Percentiles rank a stretch among this genome's conserved stretches.
These are phyloP conservation scores for Hyperoplus lanceolatus DNA, from an alignment of 2,797 vertebrate genomes.

Conservation along the genomic window DNA sequence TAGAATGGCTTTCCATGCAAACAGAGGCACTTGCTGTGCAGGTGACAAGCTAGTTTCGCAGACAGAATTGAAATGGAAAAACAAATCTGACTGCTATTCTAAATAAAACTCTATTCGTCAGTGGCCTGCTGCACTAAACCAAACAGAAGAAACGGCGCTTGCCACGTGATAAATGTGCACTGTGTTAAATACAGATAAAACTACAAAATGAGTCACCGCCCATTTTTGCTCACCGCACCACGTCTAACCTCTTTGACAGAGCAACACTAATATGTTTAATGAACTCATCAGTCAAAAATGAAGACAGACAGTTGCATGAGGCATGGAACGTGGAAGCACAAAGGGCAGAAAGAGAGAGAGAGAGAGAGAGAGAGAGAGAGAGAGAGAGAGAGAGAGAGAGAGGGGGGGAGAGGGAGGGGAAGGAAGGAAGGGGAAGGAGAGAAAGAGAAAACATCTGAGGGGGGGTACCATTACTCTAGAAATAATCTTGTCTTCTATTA, in stretches of 20 bases:
- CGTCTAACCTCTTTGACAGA: slow-evolving; percentile 73
- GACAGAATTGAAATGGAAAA: slow-evolving; percentile 70
- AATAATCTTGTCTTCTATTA: slow-evolving; percentile 54
- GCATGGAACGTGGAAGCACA: slow-evolving; percentile 59
- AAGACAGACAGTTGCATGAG: slow-evolving; percentile 79
- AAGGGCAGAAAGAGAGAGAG: slow-evolving; percentile 60
- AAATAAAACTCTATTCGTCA: slow-evolving; percentile 72
- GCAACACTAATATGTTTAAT: slow-evolving; percentile 81
- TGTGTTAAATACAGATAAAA: slow-evolving; percentile 73
- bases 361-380: slow-evolving; percentile 3
- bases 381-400: slow-evolving; percentile 1
- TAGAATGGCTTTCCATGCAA: slow-evolving; percentile 83
- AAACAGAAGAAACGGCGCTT: slow-evolving; percentile 39
- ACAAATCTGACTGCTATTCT: slow-evolving; percentile 73
- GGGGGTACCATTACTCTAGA: slow-evolving; percentile 20
- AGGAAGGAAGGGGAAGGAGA: neutral
- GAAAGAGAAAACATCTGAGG: neutral
- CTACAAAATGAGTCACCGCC: slow-evolving; percentile 59
- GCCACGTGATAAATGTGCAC: slow-evolving; percentile 55
- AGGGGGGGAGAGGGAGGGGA: neutral
- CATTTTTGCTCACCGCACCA: slow-evolving; percentile 50
- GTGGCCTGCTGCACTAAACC: slow-evolving; percentile 43
- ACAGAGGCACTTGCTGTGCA: slow-evolving; percentile 75
- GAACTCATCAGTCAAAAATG: slow-evolving; percentile 82
- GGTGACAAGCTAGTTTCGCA: slow-evolving; percentile 75